Conservation (phyloP, 2,888 invertebrate genomes). For the Cheilosia pagana region DNA sequence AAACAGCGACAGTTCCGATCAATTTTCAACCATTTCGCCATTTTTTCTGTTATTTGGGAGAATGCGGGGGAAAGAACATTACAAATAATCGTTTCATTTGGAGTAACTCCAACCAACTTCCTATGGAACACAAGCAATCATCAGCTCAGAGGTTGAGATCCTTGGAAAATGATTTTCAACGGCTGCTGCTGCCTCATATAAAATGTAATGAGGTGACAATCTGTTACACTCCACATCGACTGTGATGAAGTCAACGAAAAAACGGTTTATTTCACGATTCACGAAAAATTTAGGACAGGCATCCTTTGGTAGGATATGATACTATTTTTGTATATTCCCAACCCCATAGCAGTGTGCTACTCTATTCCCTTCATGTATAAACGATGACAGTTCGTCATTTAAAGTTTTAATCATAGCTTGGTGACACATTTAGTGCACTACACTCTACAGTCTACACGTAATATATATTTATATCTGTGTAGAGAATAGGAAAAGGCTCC, state of each 20-base stretch:
- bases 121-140: slow-evolving; percentile 2
- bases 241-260: slow-evolving; percentile 40
- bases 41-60: slow-evolving; percentile 31
- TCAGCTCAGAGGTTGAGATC: neutral
- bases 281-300: slow-evolving; percentile 31
- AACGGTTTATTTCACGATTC: neutral
- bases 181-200: slow-evolving; percentile 52
- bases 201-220: slow-evolving; percentile 72
- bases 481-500: neutral
- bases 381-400: slow-evolving; percentile 46
- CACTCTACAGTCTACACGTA: neutral
- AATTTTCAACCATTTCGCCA: slow-evolving; percentile 62
- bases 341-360: neutral
- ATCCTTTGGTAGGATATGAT: slow-evolving; percentile 37
- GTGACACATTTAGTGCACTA: slow-evolving; percentile 34
- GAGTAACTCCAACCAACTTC: slow-evolving; percentile 59
- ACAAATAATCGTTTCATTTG: slow-evolving; percentile 63
- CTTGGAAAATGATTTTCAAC: slow-evolving; percentile 36
- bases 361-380: slow-evolving; percentile 29
- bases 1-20: slow-evolving; percentile 60
- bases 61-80: slow-evolving; percentile 15
- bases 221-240: slow-evolving; percentile 38
- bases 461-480: slow-evolving; percentile 9
- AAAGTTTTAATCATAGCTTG: slow-evolving; percentile 48
- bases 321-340: slow-evolving; percentile 19